Evolutionary conservation across 2,797 vertebrate genomes (phyloP).

Genomic region (Vespertilio murinus): DNA sequence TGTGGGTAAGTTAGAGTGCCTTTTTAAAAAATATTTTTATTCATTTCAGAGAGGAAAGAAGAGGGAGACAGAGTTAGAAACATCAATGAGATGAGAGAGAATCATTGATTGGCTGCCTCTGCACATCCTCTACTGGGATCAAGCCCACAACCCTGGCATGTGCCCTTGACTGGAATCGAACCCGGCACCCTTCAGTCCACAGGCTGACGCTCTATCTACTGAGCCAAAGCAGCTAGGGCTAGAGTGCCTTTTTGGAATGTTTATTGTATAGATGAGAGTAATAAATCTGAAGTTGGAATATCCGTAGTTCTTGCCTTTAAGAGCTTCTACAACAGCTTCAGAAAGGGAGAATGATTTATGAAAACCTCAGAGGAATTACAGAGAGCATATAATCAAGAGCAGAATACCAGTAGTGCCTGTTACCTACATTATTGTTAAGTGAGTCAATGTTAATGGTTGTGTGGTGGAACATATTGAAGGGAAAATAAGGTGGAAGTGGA

Average conservation of each 20-base stretch:
- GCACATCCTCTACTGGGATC: too few relatives aligned
- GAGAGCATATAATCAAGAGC: not conserved
- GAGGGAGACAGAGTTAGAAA: too few relatives aligned
- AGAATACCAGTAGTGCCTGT: not conserved
- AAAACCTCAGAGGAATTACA: not conserved
- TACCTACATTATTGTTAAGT: not conserved
- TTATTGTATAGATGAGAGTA: conserved; percentile 3
- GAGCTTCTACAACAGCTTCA: not conserved
- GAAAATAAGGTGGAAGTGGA: conserved; percentile 8
- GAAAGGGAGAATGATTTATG: not conserved
- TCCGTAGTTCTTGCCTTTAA: not conserved
- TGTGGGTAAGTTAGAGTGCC: not conserved
- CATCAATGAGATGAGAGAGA: too few relatives aligned
- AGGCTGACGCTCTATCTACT: too few relatives aligned
- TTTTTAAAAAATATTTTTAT: not conserved
- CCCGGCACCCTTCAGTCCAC: too few relatives aligned
- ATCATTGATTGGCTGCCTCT: too few relatives aligned
- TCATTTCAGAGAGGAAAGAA: too few relatives aligned
- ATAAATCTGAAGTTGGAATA: conserved; percentile 20
- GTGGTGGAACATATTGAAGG: not conserved
- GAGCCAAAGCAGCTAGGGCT: not conserved
- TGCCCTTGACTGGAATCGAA: too few relatives aligned
- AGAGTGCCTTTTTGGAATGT: conserved; percentile 5
- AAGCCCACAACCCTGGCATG: too few relatives aligned
- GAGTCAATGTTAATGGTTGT: not conserved